Base-by-base conservation (phyloP, 2,797 vertebrate species). In the Triplophysa yarkandensis region DNA sequence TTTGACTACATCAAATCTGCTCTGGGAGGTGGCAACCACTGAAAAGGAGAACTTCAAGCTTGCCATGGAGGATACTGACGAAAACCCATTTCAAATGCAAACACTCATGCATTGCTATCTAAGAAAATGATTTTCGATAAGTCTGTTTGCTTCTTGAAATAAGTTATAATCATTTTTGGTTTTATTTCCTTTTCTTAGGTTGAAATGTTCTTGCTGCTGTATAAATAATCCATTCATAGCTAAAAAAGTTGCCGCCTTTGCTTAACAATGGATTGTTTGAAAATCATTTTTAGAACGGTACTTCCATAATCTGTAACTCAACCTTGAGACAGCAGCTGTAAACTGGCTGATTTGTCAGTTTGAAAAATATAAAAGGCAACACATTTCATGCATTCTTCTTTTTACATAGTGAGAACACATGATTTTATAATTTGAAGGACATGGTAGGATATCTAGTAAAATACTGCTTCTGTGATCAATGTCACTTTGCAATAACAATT, bases 21-120 rank as follows among this genome's bases (percentile, higher is more conserved):
- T 27, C 34, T 19, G 1, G 34, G 34, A 69, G 60, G 55, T 48
- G 58, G 76, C 63, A 50, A 46, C 55, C 55, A 62, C 54, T 78
- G 36, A 82, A 71, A 78, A 73, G 63, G 23, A 34, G 32, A 61
- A 34, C 43, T 68, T 69, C 54, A 54, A 46, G 39, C 58, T 71
- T 44, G 62, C 21, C 34, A 58, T 13, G 16, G 19, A 39, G 32
- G 48, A 52, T 68, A 13, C 17, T 19, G 67, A 74, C 21, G 46
- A 52, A 72, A 54, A 54, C 23, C 17, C 14, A 46, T 52, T 63
- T n/a, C 19, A 63, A 63, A 64, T 43, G 1, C 34, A 32, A 28
- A 68, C 21, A 23, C 48, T 73, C 21, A 50, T 4, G 44, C 52
- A 27, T 69, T 41, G 4, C 30, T 25, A 21, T 71, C 32, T 64